These are phyloP conservation scores for Serranochromis macrocephalus DNA, from an alignment of 2,113 vertebrate genomes.

Conservation along the genomic window DNA sequence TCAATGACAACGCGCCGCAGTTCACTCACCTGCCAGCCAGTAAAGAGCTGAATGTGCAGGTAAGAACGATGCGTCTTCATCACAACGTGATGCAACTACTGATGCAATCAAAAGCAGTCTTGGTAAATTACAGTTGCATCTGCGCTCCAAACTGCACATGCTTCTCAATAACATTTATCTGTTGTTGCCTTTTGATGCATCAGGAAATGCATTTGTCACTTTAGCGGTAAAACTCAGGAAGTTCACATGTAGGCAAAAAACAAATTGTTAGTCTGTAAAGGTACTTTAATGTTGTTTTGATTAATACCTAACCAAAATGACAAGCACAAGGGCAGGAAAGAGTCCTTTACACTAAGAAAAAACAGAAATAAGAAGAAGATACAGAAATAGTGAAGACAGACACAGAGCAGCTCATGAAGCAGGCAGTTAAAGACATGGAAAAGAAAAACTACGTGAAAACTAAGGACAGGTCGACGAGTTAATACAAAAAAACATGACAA, in stretches of 20 bases:
- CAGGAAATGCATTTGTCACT: neutral
- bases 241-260: fast-evolving
- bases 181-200: neutral
- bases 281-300: neutral
- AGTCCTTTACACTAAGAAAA: neutral
- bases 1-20: conserved; percentile 81
- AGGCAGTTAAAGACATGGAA: neutral
- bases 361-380: neutral
- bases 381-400: neutral
- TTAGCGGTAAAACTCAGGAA: neutral
- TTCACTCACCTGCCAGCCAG: conserved; percentile 74
- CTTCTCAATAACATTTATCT: neutral
- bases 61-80: neutral
- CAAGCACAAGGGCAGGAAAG: neutral
- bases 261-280: neutral
- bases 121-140: neutral
- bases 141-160: fast-evolving
- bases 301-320: neutral
- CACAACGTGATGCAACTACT: fast-evolving
- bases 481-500: neutral
- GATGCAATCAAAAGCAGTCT: neutral
- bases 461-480: fast-evolving
- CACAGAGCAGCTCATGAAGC: neutral
- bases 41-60: conserved; percentile 74
- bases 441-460: neutral